Base-by-base conservation (phyloP, 2,888 invertebrate genomes). In the Creontiades dilutus region DNA sequence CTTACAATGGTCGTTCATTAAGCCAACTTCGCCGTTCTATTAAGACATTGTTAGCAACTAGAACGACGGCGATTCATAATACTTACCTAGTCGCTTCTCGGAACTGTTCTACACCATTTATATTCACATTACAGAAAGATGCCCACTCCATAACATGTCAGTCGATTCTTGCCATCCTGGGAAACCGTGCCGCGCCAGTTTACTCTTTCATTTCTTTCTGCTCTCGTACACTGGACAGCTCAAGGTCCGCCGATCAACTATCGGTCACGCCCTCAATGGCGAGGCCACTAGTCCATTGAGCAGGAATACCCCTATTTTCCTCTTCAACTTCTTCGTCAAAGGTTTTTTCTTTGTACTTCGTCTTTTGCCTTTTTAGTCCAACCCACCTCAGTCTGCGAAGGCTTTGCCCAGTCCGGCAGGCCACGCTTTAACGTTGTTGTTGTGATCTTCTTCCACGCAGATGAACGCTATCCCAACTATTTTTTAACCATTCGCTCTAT, bases 181-280 rank as follows among this genome's bases (percentile, higher is more conserved):
- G 19, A 68, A 68, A 68, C 68, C 19, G 68, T 68, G 68, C 68
- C 68, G 68, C 68, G 23, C 23, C 68, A 27, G 4, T 23, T 68
- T 68, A 23, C 11, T 12, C 27, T 23, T 7, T 23, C 68, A 11
- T n/a, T 68, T 68, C 68, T 23, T 23, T 27, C 27, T 19, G 19
- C 57, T 57, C 57, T 68, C 68, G 19, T 27, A 11, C 11, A 19
- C 68, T 23, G 68, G 68, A 23, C 78, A 47, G 78, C 78, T 78
- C 78, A 78, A 78, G 78, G 78, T 78, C 78, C 47, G 78, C 78
- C 78, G 47, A 78, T 78, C 78, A 78, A 78, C 46, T n/a, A 78
- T 78, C 78, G 47, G 78, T 78, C 78, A 78, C 78, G 78, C 78
- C 78, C 78, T 19, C 46, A 46, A 78, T 78, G 78, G 37, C 76